Base-by-base conservation (phyloP, 2,113 vertebrate genomes). In the Ptilonorhynchus violaceus region DNA sequence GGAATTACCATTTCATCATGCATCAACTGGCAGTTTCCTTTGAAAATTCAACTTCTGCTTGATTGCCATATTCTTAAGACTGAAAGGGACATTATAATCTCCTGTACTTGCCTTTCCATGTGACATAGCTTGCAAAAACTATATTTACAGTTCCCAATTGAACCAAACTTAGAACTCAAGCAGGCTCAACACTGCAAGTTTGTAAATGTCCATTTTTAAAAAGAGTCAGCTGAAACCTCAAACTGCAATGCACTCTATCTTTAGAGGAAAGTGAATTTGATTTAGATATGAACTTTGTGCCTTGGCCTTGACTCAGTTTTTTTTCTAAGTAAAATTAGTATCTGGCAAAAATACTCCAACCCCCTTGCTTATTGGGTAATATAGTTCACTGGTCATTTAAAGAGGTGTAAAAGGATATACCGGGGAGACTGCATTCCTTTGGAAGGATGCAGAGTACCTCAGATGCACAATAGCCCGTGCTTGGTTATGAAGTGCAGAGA, bases 391-490 rank as follows among this genome's bases (percentile, higher is more conserved):
- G 84, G 56, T 83, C 58, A 44, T 85, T 91, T 88, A 68, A 80
- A 92, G 33, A 89, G 89, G 80, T 59, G 88, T 94, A 93, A 95
- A 72, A 74, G 89, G 62, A 97, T 90, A 93, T 94, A 47, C 87
- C 31, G 90, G 70, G 47, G 94, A 96, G 67, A 85, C 55, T 81
- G 25, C 53, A 78, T 89, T 85, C 75, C 74, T 96, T 79, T 76
- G 69, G 80, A 96, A 93, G 80, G 62, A 85, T 87, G 62, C 76
- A 75, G 46, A 90, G 73, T 42, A 70, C 44, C 79, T 93, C 59
- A 90, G 66, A 93, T 47, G 39, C 28, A 59, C 66, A 82, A 92
- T 33, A 89, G n/a, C 23, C 53, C 37, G 33, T 10, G 1, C 58
- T 82, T 49, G 0, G 0, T 8, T 70, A 52, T 46, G 47, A 75